Conservation (phyloP, 2,888 invertebrate genomes). For the Mechanitis messenoides region DNA sequence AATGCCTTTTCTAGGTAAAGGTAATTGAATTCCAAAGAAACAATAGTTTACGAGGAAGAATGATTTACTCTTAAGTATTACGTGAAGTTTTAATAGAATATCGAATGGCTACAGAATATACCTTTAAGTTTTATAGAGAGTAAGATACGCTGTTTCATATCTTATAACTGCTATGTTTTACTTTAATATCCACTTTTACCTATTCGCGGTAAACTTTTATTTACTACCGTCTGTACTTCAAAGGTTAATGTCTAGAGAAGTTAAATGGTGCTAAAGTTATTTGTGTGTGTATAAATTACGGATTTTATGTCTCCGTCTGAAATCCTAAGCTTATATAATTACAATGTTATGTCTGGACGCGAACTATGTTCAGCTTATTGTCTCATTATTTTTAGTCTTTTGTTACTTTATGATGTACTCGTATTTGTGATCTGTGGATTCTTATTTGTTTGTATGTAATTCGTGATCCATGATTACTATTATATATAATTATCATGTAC, state of each 20-base stretch:
- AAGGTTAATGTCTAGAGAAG: slow-evolving; percentile 10
- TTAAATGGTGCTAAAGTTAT: slow-evolving; percentile 26
- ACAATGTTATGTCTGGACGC: slow-evolving; percentile 39
- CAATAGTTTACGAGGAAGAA: not conserved
- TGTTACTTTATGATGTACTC: not conserved
- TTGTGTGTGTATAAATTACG: slow-evolving; percentile 31
- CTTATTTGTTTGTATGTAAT: no score
- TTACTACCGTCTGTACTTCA: slow-evolving; percentile 2
- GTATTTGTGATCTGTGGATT: no score
- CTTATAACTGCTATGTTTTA: not conserved
- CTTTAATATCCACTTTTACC: not conserved
- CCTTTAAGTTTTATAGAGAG: slow-evolving; percentile 9
- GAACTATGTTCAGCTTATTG: slow-evolving; percentile 20
- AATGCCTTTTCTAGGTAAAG: not conserved
- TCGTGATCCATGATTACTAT: no score
- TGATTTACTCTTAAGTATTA: not conserved
- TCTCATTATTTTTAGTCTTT: slow-evolving; percentile 33
- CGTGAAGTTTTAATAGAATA: slow-evolving; percentile 23
- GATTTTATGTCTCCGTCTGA: slow-evolving; percentile 31
- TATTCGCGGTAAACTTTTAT: not conserved
- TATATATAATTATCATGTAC: no score
- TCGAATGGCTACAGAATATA: slow-evolving; percentile 21
- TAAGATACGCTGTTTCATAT: slow-evolving; percentile 9
- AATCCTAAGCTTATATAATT: slow-evolving; percentile 26
- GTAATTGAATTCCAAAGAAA: not conserved